Evolutionary conservation across 2,113 vertebrate species (phyloP).

Genomic region (Carlito syrichta): DNA sequence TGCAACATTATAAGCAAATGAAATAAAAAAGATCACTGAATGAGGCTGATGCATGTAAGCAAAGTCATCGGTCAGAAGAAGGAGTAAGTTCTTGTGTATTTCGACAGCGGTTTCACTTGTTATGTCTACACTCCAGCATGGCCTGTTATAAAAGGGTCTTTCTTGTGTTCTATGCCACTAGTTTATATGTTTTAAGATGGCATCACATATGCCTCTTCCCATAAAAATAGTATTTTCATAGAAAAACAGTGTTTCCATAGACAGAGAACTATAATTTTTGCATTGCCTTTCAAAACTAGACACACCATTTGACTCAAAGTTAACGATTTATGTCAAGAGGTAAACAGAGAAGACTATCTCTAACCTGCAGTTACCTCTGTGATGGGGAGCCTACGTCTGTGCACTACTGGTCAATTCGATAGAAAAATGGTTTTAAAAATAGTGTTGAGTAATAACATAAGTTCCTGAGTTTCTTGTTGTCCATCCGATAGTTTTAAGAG

Average conservation of each 20-base stretch:
- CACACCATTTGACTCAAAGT: conserved; percentile 25
- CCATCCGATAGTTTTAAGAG: neutral
- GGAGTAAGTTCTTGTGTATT: neutral
- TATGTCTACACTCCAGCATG: conserved; percentile 27
- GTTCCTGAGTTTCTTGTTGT: neutral
- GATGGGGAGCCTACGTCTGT: neutral
- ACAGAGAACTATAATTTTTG: conserved; percentile 58
- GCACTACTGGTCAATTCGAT: no score
- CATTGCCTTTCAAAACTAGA: conserved; percentile 49
- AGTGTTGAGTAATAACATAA: neutral
- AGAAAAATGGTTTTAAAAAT: neutral
- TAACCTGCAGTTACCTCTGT: neutral
- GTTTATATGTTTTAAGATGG: conserved; percentile 55
- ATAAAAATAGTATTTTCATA: conserved; percentile 38
- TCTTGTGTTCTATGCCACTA: conserved; percentile 19
- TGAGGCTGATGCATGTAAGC: neutral
- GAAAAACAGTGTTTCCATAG: conserved; percentile 36
- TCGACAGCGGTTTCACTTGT: conserved; percentile 29
- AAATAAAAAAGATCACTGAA: neutral
- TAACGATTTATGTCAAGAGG: conserved; percentile 22
- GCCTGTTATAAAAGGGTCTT: neutral
- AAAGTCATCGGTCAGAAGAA: neutral
- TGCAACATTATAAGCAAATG: neutral
- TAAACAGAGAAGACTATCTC: conserved; percentile 21
- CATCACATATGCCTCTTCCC: conserved; percentile 10